phyloP scores from a whole-genome alignment of 2,888 invertebrate genomes.

The Nesidiocoris tenuis region DNA sequence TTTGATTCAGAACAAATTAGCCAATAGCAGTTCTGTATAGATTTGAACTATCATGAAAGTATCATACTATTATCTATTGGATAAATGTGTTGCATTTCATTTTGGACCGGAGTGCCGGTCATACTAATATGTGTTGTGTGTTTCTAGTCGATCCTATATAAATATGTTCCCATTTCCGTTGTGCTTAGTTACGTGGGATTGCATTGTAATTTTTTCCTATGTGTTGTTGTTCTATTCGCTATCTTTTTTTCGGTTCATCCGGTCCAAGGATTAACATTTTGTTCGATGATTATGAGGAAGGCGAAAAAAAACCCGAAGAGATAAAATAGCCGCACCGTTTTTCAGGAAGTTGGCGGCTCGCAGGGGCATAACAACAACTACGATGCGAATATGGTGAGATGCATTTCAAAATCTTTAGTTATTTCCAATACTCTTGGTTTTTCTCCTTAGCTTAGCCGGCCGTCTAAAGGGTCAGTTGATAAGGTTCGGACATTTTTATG shows the following conservation, averaged over 20 bases:
- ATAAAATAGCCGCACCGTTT: constrained; percentile 35
- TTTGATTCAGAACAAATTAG: neutral
- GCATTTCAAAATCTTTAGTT: constrained; percentile 30
- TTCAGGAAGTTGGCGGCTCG: constrained; percentile 47
- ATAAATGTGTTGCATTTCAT: neutral
- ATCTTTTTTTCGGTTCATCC: constrained; percentile 14
- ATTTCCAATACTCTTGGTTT: constrained; percentile 22
- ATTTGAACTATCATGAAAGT: no score
- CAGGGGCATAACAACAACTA: constrained; percentile 48
- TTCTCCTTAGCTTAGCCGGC: constrained; percentile 15
- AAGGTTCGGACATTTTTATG: neutral
- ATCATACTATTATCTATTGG: neutral
- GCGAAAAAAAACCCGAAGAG: constrained; percentile 23
- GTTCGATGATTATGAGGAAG: constrained; percentile 17
- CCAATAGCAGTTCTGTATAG: neutral
- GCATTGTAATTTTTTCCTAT: constrained; percentile 16
- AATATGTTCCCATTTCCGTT: neutral
- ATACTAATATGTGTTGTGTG: no score
- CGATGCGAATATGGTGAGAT: constrained; percentile 48
- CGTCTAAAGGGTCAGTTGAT: constrained; percentile 14
- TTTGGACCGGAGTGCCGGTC: neutral
- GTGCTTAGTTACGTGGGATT: neutral
- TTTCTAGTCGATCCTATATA: neutral
- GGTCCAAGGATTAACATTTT: constrained; percentile 5
- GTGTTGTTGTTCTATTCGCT: constrained; percentile 9